Evolutionary conservation across 2,797 vertebrate genomes (phyloP).

Genomic region (Chelidonichthys spinosus): DNA sequence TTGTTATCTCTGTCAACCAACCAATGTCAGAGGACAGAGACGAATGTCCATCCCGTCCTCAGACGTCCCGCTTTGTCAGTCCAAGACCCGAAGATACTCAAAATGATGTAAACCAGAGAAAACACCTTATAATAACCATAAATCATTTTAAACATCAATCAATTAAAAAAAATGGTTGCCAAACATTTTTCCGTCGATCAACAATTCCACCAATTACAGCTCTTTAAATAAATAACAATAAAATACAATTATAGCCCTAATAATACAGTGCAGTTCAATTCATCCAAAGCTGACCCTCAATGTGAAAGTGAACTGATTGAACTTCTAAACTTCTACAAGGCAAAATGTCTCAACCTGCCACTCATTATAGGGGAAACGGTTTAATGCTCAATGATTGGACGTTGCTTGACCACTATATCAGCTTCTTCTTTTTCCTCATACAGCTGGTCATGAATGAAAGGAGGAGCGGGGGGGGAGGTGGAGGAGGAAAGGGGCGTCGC

Average conservation of each 20-base stretch:
- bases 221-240: background rate
- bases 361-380: background rate
- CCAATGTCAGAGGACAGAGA: too few relatives aligned
- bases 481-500: conserved; percentile 10
- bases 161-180: too few relatives aligned
- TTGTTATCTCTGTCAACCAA: too few relatives aligned
- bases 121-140: too few relatives aligned
- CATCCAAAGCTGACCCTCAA: background rate
- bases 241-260: background rate
- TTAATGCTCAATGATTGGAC: background rate
- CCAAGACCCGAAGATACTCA: too few relatives aligned
- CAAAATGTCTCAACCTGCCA: background rate
- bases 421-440: background rate
- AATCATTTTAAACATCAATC: too few relatives aligned
- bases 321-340: background rate
- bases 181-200: too few relatives aligned
- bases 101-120: too few relatives aligned
- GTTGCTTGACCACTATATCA: too few relatives aligned
- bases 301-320: background rate
- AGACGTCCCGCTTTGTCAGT: too few relatives aligned
- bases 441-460: conserved; percentile 40
- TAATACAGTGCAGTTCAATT: background rate
- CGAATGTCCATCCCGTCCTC: too few relatives aligned
- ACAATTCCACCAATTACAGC: too few relatives aligned
- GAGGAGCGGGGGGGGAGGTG: conserved; percentile 10